Evolutionary conservation across 2,888 invertebrate genomes (phyloP), one percentile per base, ranked within the genome.

Genomic region (Lordiphosa andalusiaca): DNA sequence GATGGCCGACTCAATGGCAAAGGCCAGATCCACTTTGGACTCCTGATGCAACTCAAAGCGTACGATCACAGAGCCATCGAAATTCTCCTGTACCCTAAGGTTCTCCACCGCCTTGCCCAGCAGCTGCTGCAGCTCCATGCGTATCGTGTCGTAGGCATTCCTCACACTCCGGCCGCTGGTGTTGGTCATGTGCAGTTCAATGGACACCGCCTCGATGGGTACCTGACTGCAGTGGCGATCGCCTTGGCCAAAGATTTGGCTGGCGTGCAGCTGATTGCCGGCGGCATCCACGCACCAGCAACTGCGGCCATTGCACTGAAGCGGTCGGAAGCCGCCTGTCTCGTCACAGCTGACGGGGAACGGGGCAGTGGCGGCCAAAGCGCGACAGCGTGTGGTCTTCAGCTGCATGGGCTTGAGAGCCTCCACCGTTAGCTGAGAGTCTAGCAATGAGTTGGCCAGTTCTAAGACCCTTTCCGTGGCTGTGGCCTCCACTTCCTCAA

Each of bases 241-340:
- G 33, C 92, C 93, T 2, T 64, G 69, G 12, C 89, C 86, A 80
- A 94, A 94, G 6, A 92, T 91, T 62, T 91, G 91, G 0, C 92
- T 91, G 10, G 92, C 91, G 9, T 92, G 90, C 19, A 94, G 82
- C 78, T 93, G 93, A 85, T 94, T 94, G 25, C 94, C 94, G 1
- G 95, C 95, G 59, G 95, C 95, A 87, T 96, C 95, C 3, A 96
- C 95, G 87, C 96, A 96, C 95, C 96, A 96, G 87, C 96, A 96
- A 38, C 50, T 91, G 1, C 68, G 53, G 1, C 91, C 92, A 19
- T 93, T 92, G 83, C 96, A 96, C 82, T 96, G 96, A 0, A 92
- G 93, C 0, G 96, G 93, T 2, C 92, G 90, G 88, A 95, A 96
- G 69, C 93, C 91, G 0, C 95, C 95, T 62, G 92, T 91, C 2